These are phyloP conservation scores for Steinernema scapterisci DNA, from an alignment of 2,888 invertebrate species.

Conservation along the genomic window DNA sequence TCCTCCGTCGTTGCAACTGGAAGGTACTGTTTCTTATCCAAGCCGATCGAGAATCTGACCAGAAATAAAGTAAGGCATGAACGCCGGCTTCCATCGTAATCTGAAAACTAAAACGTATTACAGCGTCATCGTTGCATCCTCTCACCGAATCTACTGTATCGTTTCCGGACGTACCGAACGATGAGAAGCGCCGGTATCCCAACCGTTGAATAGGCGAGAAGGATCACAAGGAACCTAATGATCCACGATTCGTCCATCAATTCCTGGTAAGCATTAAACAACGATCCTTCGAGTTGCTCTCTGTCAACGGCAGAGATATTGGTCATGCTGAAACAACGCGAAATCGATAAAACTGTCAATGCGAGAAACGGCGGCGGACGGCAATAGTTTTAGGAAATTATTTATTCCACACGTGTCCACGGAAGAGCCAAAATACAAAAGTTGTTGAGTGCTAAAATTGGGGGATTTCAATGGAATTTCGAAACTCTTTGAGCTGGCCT, in stretches of 20 bases:
- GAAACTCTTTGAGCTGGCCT: too few species aligned
- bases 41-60: constrained; percentile 2
- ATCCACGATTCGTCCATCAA: constrained; percentile 52
- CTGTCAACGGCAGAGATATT: not conserved
- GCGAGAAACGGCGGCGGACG: not conserved
- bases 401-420: too few species aligned
- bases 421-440: too few species aligned
- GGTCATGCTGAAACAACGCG: constrained; percentile 1
- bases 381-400: not conserved
- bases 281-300: not conserved
- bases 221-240: constrained; percentile 53
- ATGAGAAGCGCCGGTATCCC: constrained; percentile 53
- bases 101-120: not conserved
- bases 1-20: not conserved
- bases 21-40: not conserved
- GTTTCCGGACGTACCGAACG: constrained; percentile 49
- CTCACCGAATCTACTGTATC: constrained; percentile 9
- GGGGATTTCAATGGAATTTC: too few species aligned
- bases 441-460: too few species aligned
- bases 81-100: not conserved
- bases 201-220: constrained; percentile 60
- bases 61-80: not conserved
- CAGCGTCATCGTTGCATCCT: not conserved
- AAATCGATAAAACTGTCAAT: not conserved
- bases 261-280: not conserved